Evolutionary conservation across 2,797 vertebrate genomes (phyloP), one percentile per base, ranked within the genome.

Genomic region (Potorous gilbertii): DNA sequence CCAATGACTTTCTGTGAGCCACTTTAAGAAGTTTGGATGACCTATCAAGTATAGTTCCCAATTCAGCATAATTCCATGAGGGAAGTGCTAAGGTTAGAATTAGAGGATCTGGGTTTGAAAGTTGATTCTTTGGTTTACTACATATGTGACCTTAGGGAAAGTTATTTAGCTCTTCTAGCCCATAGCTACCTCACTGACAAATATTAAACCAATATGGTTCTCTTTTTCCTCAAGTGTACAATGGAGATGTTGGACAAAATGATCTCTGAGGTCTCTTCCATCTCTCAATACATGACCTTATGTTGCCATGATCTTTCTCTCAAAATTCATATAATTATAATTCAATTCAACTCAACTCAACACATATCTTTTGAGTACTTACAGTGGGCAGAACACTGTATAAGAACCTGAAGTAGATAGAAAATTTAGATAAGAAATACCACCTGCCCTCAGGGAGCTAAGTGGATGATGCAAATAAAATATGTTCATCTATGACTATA

Each of bases 1-100:
- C 90, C 0, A 0, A 90, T 0, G 1, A 93, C 54, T 91, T 94
- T n/a, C 56, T 87, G 1, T 24, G 52, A 21, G 31, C 52, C 66
- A 94, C 50, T 55, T 87, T 90, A 52, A 91, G 81, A 95, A 95
- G 50, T 55, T 55, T 94, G 29, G 34, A 62, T 95, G 74, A 21
- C 74, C 40, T 50, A 87, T 50, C 40, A 87, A 87, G 46, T 27
- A 46, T n/a, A 91, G 14, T 13, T 90, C 90, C 92, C 66, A 56
- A 52, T 94, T 94, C 91, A 50, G 50, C 74, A 27, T 54, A 90
- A 92, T 87, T 13, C 94, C 55, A 55, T 2, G 29, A 93, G 28
- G 50, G 87, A 21, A 0, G 0, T 59, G n/a, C 90, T 31, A 94
- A 96, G 95, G 40, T 18, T 13, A 57, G 81, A 59, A 14, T 90